Evolutionary conservation across 1,140 invertebrate genomes (phyloP).

Genomic region (Thalassaphorura encarpata): DNA sequence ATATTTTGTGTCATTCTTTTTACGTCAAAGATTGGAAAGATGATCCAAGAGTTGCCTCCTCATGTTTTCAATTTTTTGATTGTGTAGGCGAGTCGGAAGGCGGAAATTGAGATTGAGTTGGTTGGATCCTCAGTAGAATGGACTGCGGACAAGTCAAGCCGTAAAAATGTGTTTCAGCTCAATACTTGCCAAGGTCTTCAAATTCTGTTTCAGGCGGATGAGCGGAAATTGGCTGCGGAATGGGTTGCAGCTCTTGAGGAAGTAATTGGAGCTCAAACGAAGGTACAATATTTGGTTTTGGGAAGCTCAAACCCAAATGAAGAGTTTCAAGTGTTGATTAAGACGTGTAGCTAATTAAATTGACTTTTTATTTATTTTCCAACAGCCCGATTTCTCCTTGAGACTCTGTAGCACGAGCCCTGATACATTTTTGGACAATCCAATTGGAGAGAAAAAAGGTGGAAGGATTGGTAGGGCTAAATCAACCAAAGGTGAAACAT

Average conservation of each 20-base stretch:
- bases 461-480: conserved; percentile 34
- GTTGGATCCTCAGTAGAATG: conserved; percentile 44
- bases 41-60: too few relatives aligned
- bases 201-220: conserved; percentile 49
- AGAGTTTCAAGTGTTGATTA: not conserved
- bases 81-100: conserved; percentile 36
- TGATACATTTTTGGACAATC: conserved; percentile 17
- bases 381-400: conserved; percentile 20
- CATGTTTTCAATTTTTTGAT: too few relatives aligned
- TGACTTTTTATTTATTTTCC: conserved; percentile 2
- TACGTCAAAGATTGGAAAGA: too few relatives aligned
- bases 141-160: conserved; percentile 46
- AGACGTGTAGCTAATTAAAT: too few relatives aligned
- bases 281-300: too few relatives aligned
- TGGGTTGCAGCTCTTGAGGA: conserved; percentile 47
- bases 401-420: conserved; percentile 27
- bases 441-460: conserved; percentile 27
- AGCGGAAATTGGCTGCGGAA: conserved; percentile 39
- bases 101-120: conserved; percentile 48
- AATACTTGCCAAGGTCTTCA: conserved; percentile 43
- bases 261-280: not conserved
- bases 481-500: conserved; percentile 34
- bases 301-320: not conserved
- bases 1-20: too few relatives aligned
- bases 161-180: conserved; percentile 51